These are phyloP conservation scores for Xestia sexstrigata DNA, from an alignment of 2,888 invertebrate genomes.

Conservation along the genomic window DNA sequence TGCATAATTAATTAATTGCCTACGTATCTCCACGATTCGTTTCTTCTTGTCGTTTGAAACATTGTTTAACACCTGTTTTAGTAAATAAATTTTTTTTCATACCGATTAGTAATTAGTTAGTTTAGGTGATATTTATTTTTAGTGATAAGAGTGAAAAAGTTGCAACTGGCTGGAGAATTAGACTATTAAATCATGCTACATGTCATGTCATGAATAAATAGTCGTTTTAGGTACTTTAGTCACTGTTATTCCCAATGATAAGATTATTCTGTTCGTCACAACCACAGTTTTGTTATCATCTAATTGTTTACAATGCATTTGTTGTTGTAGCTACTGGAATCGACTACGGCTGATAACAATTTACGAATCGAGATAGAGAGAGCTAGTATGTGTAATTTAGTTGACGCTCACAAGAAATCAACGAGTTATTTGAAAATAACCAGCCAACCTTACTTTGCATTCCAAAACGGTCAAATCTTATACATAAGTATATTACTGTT, in stretches of 20 bases:
- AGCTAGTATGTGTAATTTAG: too few relatives aligned
- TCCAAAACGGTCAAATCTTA: too few relatives aligned
- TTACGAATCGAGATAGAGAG: neutral
- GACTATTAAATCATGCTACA: neutral
- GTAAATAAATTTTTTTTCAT: constrained; percentile 63
- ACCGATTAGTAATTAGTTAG: constrained; percentile 36
- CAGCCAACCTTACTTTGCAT: too few relatives aligned
- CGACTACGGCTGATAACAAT: constrained; percentile 5
- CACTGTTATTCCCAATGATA: constrained; percentile 36
- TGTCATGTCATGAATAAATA: neutral
- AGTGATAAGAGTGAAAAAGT: constrained; percentile 12
- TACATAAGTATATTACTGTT: too few relatives aligned
- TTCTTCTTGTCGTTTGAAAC: constrained; percentile 66
- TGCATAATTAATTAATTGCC: neutral
- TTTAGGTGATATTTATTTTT: constrained; percentile 41
- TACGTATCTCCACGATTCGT: constrained; percentile 12
- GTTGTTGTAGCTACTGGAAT: constrained; percentile 31
- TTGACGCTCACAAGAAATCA: too few relatives aligned
- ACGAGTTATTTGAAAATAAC: too few relatives aligned
- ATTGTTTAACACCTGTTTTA: constrained; percentile 71
- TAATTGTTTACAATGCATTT: constrained; percentile 41
- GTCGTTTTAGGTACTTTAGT: constrained; percentile 16
- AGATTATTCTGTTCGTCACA: constrained; percentile 39
- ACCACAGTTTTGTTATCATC: constrained; percentile 23
- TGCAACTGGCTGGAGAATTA: neutral